Conservation (phyloP, 1,140 invertebrate species). For the Cataglyphis hispanica region DNA sequence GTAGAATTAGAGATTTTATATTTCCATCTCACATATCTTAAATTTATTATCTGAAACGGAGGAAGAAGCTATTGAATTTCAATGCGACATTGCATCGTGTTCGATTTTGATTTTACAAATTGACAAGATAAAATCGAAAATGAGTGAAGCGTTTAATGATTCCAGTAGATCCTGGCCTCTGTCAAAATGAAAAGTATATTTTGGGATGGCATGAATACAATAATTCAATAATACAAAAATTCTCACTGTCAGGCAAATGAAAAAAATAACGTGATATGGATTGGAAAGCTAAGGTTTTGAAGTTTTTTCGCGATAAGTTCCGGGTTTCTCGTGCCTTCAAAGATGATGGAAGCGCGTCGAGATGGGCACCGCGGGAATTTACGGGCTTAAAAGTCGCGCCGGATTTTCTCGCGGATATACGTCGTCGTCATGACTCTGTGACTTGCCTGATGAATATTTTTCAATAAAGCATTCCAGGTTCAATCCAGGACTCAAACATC, state of each 20-base stretch:
- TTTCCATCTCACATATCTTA: not conserved
- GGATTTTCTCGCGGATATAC: constrained; percentile 20
- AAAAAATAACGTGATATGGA: no score
- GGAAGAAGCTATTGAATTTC: not conserved
- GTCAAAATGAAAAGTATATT: no score
- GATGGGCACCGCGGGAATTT: constrained; percentile 29
- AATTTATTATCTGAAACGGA: not conserved
- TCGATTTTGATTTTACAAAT: not conserved
- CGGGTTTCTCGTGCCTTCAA: not conserved
- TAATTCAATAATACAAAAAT: no score
- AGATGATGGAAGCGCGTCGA: constrained; percentile 43
- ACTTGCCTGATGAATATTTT: constrained; percentile 33
- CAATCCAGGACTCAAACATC: not conserved
- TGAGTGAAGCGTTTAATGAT: not conserved
- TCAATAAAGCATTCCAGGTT: constrained; percentile 51
- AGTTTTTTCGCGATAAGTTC: not conserved
- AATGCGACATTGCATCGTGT: not conserved
- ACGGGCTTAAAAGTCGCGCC: constrained; percentile 45
- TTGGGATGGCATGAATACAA: no score
- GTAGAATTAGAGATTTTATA: not conserved
- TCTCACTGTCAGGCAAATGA: no score
- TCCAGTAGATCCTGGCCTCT: no score
- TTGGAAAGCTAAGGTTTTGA: no score
- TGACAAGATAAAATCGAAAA: not conserved
- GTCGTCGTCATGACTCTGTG: not conserved